Percentiles rank a stretch among this genome's conserved stretches.
Conservation (phyloP, 2,113 vertebrate genomes). For the Ptychochromis oligacanthus region DNA sequence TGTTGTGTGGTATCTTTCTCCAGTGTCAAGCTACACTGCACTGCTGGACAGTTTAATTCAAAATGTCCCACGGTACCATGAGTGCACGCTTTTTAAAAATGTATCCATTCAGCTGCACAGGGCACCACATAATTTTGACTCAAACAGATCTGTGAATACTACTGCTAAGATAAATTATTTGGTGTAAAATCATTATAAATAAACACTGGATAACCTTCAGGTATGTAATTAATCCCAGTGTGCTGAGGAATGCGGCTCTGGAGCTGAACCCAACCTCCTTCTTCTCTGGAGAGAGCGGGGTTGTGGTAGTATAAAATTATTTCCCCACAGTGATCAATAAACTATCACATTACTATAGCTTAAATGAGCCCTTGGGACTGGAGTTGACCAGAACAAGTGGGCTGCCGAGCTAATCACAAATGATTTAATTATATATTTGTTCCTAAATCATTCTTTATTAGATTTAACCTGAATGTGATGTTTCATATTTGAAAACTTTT, state of each 20-base stretch:
- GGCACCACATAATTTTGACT: not conserved
- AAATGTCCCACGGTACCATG: not conserved
- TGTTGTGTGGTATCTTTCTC: constrained; percentile 7
- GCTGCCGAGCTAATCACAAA: too few relatives aligned
- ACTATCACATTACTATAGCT: constrained; percentile 19
- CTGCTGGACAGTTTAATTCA: constrained; percentile 12
- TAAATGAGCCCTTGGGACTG: not conserved
- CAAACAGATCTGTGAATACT: not conserved
- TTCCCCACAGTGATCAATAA: constrained; percentile 21
- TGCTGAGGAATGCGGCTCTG: not conserved
- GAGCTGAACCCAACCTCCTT: not conserved
- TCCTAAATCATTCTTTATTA: not conserved
- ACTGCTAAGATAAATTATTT: not conserved
- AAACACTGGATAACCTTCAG: not conserved
- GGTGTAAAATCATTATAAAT: not conserved
- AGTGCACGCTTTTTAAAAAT: not conserved
- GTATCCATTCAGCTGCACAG: not conserved
- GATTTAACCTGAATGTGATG: constrained; percentile 10
- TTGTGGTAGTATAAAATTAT: constrained; percentile 2
- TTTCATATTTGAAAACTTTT: constrained; percentile 1
- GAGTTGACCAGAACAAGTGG: not conserved
- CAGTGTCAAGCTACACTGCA: constrained; percentile 1
- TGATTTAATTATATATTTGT: not conserved
- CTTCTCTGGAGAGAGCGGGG: not conserved
- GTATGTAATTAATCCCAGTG: not conserved